Conservation (phyloP, 1,140 invertebrate species). For the Hylyphantes graminicola region DNA sequence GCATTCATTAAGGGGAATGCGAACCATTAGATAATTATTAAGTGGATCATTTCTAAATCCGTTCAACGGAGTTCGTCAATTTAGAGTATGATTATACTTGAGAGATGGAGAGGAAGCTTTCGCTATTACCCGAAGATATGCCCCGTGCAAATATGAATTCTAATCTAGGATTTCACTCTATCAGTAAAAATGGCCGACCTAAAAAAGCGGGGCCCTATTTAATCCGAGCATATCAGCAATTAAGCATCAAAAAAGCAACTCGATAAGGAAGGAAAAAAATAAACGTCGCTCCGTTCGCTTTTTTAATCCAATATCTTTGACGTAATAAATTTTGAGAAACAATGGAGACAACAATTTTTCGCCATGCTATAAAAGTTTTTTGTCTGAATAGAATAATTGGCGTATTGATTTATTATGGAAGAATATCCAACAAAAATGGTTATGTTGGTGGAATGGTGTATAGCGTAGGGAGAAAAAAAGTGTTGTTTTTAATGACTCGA, state of each 20-base stretch:
- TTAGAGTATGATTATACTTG: constrained; percentile 50
- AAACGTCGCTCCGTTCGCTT: background rate
- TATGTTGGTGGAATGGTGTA: background rate
- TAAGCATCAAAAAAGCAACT: constrained; percentile 21
- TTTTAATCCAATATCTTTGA: constrained; percentile 46
- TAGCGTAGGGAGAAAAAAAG: background rate
- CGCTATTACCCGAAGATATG: constrained; percentile 42
- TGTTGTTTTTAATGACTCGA: constrained; percentile 32
- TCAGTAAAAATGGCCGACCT: constrained; percentile 20
- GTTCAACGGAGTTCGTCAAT: constrained; percentile 39
- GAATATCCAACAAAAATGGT: constrained; percentile 45
- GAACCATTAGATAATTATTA: constrained; percentile 56
- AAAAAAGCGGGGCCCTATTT: constrained; percentile 8
- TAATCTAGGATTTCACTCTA: constrained; percentile 32
- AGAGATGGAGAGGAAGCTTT: constrained; percentile 16
- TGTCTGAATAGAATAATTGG: constrained; percentile 39
- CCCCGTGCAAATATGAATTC: constrained; percentile 42
- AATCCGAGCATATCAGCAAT: constrained; percentile 49
- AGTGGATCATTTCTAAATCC: constrained; percentile 42
- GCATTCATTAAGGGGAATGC: constrained; percentile 45
- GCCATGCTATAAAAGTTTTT: constrained; percentile 5
- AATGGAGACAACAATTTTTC: background rate
- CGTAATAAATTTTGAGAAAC: constrained; percentile 36
- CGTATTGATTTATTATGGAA: constrained; percentile 39
- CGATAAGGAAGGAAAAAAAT: background rate